Conservation (phyloP, 2,113 vertebrate genomes). For the Caranx ignobilis region DNA sequence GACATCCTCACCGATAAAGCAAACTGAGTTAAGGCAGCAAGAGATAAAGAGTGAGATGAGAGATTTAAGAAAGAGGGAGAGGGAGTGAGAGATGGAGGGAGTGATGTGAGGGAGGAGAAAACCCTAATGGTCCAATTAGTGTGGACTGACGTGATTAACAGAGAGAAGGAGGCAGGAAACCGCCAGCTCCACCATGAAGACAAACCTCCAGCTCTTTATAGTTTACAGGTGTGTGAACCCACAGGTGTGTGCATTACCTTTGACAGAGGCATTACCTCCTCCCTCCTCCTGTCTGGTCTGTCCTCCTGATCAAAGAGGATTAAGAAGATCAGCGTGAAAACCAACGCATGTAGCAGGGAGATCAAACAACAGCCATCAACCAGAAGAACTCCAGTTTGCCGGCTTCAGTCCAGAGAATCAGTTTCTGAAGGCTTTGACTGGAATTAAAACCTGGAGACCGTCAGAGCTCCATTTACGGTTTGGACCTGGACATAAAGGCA, state of each 20-base stretch:
- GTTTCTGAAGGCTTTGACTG: too few relatives aligned
- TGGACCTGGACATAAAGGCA: neutral
- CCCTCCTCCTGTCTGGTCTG: slow-evolving; percentile 12
- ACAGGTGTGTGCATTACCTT: slow-evolving; percentile 53
- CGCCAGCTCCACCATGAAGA: neutral
- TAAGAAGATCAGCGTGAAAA: neutral
- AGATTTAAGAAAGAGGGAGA: slow-evolving; percentile 26
- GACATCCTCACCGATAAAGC: slow-evolving; percentile 32
- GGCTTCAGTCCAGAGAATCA: neutral
- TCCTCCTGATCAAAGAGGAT: slow-evolving; percentile 48
- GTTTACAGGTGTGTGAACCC: too few relatives aligned
- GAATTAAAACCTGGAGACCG: too few relatives aligned
- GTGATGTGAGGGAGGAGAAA: slow-evolving; percentile 67
- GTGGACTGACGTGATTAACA: slow-evolving; percentile 68
- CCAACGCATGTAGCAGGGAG: neutral
- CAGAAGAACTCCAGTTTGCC: neutral
- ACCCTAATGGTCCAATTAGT: slow-evolving; percentile 81
- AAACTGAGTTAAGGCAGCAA: neutral
- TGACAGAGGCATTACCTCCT: slow-evolving; percentile 25
- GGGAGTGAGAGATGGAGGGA: slow-evolving; percentile 23
- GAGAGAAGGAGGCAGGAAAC: neutral
- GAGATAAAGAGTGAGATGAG: slow-evolving; percentile 12
- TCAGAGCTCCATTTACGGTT: neutral
- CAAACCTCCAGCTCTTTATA: neutral
- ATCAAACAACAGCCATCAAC: neutral